Base-by-base conservation (phyloP, 1,140 invertebrate genomes). In the Aradophagus sp. region DNA sequence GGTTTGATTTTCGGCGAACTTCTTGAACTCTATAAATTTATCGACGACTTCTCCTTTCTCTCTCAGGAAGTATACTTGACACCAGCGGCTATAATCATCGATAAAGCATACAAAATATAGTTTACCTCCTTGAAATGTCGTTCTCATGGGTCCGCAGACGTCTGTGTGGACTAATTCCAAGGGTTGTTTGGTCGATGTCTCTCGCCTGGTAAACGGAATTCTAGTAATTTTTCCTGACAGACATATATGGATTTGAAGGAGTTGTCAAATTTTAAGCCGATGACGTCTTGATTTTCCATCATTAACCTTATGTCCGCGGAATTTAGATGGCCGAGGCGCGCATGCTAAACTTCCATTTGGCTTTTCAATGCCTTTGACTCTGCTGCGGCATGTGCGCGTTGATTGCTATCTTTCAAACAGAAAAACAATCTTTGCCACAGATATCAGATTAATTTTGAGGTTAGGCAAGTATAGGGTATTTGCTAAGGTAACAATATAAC, bases 51-150 rank as follows among this genome's bases (percentile, higher is more conserved):
- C 47, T 35, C 32, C 15, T 66, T 84, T 84, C 1, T 69, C n/a
- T 36, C 75, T 75, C n/a, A 85, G 11, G 12, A 83, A 75, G 12
- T 53, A 58, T 0, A 77, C 59, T 8, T 73, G 15, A 19, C 70
- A 69, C 58, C 76, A 79, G 29, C 73, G 32, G 5, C 75, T 73
- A 15, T 52, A 61, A 31, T 81, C 80, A 13, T 82, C 74, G 0
- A 73, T 78, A 38, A 80, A 79, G 10, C 58, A 72, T 3, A 81
- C 41, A 12, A 78, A 78, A 61, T 78, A 81, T 14, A 35, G 35
- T 8, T 55, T 26, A 41, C 61, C 59, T 5, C 55, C 53, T 11
- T 58, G 29, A 6, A 59, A 71, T 23, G 11, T 23, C 4, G 2
- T 11, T 32, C 35, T 50, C 50, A 69, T 69, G 11, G 55, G 55